These are phyloP conservation scores for Otolemur garnettii DNA, from an alignment of 2,113 vertebrate species.

Conservation along the genomic window DNA sequence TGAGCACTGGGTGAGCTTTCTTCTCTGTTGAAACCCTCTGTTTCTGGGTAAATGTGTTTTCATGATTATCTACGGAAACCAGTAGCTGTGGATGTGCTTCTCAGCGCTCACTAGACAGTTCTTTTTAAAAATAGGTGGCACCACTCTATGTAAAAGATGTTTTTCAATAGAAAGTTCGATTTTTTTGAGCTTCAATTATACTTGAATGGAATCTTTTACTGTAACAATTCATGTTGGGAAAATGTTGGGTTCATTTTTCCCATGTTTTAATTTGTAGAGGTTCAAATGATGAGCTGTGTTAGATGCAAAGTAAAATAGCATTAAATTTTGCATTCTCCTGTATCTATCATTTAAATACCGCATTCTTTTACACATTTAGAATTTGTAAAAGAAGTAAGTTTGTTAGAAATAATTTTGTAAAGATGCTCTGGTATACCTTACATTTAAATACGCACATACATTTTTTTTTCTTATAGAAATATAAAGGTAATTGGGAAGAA, in stretches of 20 bases:
- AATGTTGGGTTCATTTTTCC: background rate
- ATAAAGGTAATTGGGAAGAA: slow-evolving; percentile 4
- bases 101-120: background rate
- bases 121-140: background rate
- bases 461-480: background rate
- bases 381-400: slow-evolving; percentile 24
- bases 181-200: slow-evolving; percentile 26
- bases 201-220: slow-evolving; percentile 34
- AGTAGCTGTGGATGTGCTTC: background rate
- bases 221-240: background rate
- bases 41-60: slow-evolving; percentile 31
- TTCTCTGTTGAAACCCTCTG: background rate
- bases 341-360: slow-evolving; percentile 8
- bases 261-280: background rate
- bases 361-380: slow-evolving; percentile 25
- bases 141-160: background rate
- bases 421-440: background rate
- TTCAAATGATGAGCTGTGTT: background rate
- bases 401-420: slow-evolving; percentile 21
- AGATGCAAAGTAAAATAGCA: slow-evolving; percentile 30
- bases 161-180: slow-evolving; percentile 23
- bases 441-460: background rate
- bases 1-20: background rate
- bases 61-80: background rate
- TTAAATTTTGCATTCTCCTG: background rate